Conservation (phyloP, 2,888 invertebrate species). For the Tetragonisca angustula region DNA sequence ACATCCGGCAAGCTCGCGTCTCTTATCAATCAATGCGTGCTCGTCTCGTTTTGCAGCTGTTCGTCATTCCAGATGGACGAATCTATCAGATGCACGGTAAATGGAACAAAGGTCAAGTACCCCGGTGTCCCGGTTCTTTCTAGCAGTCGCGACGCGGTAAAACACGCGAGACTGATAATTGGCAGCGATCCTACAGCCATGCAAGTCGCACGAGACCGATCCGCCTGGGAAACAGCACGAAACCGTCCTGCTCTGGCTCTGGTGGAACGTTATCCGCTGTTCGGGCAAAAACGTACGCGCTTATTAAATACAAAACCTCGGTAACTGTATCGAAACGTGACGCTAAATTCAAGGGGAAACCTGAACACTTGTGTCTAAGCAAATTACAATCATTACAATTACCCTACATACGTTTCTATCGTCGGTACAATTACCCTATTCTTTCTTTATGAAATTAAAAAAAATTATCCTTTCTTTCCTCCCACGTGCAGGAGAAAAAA, state of each 20-base stretch:
- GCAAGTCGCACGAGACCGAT: slow-evolving; percentile 20
- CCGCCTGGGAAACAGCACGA: background rate
- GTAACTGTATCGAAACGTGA: no score
- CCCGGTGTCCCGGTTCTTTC: slow-evolving; percentile 56
- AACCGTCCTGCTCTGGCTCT: background rate
- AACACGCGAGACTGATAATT: slow-evolving; percentile 64
- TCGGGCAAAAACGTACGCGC: no score
- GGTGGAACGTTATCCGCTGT: background rate
- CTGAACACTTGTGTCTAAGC: no score
- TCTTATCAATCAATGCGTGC: background rate
- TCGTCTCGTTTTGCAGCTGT: background rate
- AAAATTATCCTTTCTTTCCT: no score
- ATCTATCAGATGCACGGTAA: slow-evolving; percentile 30
- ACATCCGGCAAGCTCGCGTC: background rate
- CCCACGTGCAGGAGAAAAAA: no score
- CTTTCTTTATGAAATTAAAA: no score
- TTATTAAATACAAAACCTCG: no score
- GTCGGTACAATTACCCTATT: no score
- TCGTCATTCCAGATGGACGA: slow-evolving; percentile 21
- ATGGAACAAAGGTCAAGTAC: slow-evolving; percentile 58
- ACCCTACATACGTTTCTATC: no score
- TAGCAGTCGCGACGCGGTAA: slow-evolving; percentile 28
- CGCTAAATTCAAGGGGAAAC: no score
- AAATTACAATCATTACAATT: no score
- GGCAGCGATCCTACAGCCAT: slow-evolving; percentile 48